A percentile compares a stretch with the other conserved stretches of the same genome.
Conservation (phyloP, 1,140 invertebrate species). For the Trachymyrmex septentrionalis region DNA sequence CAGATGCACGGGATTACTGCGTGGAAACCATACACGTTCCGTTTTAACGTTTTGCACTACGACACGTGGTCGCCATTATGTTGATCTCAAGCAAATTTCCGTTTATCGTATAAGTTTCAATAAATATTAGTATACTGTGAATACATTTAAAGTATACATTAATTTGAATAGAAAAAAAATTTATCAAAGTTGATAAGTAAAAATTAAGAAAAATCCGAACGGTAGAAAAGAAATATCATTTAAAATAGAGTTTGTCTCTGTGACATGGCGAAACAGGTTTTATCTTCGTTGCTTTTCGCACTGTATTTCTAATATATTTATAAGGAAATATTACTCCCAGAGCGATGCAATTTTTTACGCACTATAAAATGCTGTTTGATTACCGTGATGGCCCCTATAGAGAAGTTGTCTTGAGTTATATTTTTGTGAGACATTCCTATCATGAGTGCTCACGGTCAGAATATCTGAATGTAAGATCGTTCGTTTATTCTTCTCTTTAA, state of each 20-base stretch:
- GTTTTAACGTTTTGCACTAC: slow-evolving; percentile 47
- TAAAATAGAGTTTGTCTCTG: background rate
- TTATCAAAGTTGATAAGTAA: background rate
- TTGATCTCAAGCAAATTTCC: background rate
- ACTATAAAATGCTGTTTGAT: slow-evolving; percentile 28
- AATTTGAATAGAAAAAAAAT: background rate
- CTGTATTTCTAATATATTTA: background rate
- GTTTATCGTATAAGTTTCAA: background rate
- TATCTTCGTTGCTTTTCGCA: background rate
- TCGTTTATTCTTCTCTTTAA: slow-evolving; percentile 8
- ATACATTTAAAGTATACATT: background rate
- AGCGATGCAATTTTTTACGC: background rate
- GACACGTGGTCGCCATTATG: background rate
- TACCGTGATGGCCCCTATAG: background rate
- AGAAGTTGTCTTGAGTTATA: slow-evolving; percentile 11
- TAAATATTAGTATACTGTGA: background rate
- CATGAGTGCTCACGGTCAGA: background rate
- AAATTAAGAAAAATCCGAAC: background rate
- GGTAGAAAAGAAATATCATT: background rate
- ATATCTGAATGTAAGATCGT: background rate
- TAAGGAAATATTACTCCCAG: slow-evolving; percentile 3
- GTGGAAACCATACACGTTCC: slow-evolving; percentile 43
- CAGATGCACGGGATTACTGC: slow-evolving; percentile 69
- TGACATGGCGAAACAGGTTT: background rate
- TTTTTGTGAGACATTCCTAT: background rate